These are phyloP conservation scores for Nematostella vectensis DNA, from an alignment of 92 coral and sea anemone genomes.

Conservation along the genomic window DNA sequence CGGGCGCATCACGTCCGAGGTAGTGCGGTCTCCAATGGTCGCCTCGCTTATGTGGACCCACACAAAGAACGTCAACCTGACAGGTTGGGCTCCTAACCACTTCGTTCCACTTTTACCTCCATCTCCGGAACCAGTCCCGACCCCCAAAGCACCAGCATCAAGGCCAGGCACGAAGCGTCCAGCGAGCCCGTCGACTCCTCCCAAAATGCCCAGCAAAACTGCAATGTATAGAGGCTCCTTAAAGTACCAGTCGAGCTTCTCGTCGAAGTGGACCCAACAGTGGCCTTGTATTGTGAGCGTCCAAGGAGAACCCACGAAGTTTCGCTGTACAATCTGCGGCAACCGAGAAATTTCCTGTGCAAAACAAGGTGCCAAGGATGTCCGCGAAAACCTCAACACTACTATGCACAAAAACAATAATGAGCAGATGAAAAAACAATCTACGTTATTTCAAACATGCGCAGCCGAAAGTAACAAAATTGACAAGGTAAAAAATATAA, in stretches of 20 bases:
- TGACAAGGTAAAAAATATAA: conserved; percentile 24
- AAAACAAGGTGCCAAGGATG: conserved; percentile 46
- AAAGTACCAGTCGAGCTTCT: conserved; percentile 24
- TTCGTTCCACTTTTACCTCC: conserved; percentile 41
- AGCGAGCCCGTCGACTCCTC: conserved; percentile 13
- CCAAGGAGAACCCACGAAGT: conserved; percentile 10
- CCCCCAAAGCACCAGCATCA: conserved; percentile 14
- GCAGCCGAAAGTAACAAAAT: conserved; percentile 20
- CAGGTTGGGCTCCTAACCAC: conserved; percentile 49
- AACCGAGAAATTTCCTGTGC: conserved; percentile 32
- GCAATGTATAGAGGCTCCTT: conserved; percentile 39
- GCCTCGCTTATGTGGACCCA: conserved; percentile 46
- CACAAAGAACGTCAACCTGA: conserved; percentile 29
- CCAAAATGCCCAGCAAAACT: conserved; percentile 26
- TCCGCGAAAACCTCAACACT: conserved; percentile 26
- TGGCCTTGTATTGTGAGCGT: conserved; percentile 42
- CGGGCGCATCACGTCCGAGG: conserved; percentile 11
- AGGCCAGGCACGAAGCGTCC: conserved; percentile 18
- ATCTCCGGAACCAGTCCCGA: not conserved
- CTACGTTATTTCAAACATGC: conserved; percentile 36
- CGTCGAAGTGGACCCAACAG: conserved; percentile 33
- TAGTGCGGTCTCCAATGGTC: conserved; percentile 14
- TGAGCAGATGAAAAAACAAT: conserved; percentile 19
- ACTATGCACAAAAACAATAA: conserved; percentile 21
- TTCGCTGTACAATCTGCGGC: conserved; percentile 37